Base-by-base conservation (phyloP, 2,113 vertebrate genomes). In the Cryptotis parvus region DNA sequence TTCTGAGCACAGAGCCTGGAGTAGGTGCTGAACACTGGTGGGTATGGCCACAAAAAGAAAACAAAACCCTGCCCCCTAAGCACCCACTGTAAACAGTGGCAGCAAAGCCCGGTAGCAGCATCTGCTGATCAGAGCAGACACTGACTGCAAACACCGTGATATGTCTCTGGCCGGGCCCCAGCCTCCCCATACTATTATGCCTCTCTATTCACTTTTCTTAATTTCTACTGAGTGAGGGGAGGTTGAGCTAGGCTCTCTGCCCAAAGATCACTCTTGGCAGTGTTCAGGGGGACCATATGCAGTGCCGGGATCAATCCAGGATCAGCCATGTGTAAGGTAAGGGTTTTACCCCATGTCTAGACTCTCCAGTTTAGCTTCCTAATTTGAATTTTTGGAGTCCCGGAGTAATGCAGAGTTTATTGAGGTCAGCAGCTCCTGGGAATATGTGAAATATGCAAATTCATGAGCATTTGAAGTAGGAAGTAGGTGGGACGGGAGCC, bases 361-460 rank as follows among this genome's bases (percentile, higher is more conserved):
- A n/a, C 9, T 76, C 39, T 84, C 26, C 7, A 89, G 3, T 10
- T 63, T 80, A 27, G 78, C 29, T 75, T 74, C 73, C 24, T 20
- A 22, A 18, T 55, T 22, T 22, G 4, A 58, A 18, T 20, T 22
- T 58, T 58, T 58, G 55, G 55, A 58, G 20, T 58, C 45, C 45
- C 14, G 45, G 45, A 14, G 55, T 58, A 58, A 58, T 18, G 55
- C 55, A 58, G 16, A 20, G 55, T 58, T 58, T 24, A 58, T 7
- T 58, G 55, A 58, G 55, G 55, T 22, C 55, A 52, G 8, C 31
- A n/a, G 6, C 58, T 66, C 66, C 70, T 61, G 26, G 35, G n/a
- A 83, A 74, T 52, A 70, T 81, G 52, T 69, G 86, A 77, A 61
- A 95, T 92, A 69, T 65, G 49, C n/a, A 69, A 16, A 63, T 78